Evolutionary conservation across 2,113 vertebrate species (phyloP), one percentile per base, ranked within the genome.

Genomic region (Nasalis larvatus): DNA sequence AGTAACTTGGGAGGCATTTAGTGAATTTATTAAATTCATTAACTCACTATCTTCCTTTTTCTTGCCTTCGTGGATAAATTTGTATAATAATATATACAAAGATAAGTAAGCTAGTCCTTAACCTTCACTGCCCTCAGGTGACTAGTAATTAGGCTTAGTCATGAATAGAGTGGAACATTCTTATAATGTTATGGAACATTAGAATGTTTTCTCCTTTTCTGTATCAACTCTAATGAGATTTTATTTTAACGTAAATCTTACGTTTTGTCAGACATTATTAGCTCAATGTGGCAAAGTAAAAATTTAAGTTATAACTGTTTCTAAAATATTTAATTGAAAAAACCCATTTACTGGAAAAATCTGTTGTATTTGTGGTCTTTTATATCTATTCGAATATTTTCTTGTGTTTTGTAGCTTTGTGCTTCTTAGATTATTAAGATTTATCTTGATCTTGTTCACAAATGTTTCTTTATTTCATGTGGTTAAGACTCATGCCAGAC

Each of bases 251-350:
- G 45, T 66, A n/a, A 80, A 58, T 89, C 63, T 81, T 91, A n/a
- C 4, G 76, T 73, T 90, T 94, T 52, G 20, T 74, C 73, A 52
- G 56, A 40, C 35, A 71, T 63, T 73, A 66, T 87, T 80, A 89
- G 30, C 32, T 96, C 52, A 96, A 4, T 95, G 30, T 92, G n/a
- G 35, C 40, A 92, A 82, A 84, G 68, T 87, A 80, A 96, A 98
- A 96, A 96, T 35, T 71, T 88, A 89, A 81, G 85, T 96, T 80
- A 56, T 91, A 94, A 89, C 3, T 94, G 14, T 89, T 80, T 97
- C 27, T 95, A 45, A 73, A 83, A 9, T 77, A 66, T 91, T 95
- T 92, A 89, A 71, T 89, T 89, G 18, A 63, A 96, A 96, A 37
- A 94, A 81, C 49, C 93, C 73, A 69, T 77, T 95, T 90, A 88